Evolutionary conservation across 2,797 vertebrate species (phyloP).

Genomic region (Rallus crepitans): DNA sequence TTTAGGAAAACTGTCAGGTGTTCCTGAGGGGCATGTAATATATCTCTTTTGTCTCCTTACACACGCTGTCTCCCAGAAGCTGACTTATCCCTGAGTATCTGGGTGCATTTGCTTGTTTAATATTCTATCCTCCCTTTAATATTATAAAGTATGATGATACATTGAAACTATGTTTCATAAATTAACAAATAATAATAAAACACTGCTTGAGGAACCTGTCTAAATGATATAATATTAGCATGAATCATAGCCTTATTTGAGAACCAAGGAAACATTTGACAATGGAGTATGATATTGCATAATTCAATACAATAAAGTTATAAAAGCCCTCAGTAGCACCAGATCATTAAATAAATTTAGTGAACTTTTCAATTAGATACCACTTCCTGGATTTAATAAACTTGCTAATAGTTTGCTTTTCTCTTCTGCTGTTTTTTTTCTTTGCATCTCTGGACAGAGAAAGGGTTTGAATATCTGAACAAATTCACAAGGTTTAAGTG

Average conservation of each 20-base stretch:
- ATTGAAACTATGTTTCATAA: conserved; percentile 53
- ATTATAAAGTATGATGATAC: not conserved
- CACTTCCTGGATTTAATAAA: conserved; percentile 5
- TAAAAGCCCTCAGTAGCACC: conserved; percentile 17
- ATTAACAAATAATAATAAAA: conserved; percentile 72
- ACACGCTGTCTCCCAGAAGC: not conserved
- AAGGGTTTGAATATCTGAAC: not conserved
- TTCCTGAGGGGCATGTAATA: not conserved
- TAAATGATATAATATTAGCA: conserved; percentile 60
- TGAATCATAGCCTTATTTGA: conserved; percentile 67
- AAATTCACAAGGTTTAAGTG: not conserved
- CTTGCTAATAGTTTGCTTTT: conserved; percentile 3
- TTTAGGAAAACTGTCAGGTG: conserved; percentile 28
- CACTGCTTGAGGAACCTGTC: conserved; percentile 62
- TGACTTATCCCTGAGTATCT: conserved; percentile 8
- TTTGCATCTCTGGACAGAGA: not conserved
- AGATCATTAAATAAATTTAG: conserved; percentile 47
- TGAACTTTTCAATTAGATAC: conserved; percentile 50
- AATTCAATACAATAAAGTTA: conserved; percentile 54
- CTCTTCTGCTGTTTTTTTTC: not conserved
- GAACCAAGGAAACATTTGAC: conserved; percentile 55
- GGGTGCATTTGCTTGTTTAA: conserved; percentile 22
- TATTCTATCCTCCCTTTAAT: conserved; percentile 31
- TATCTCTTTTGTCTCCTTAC: not conserved
- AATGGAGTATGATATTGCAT: conserved; percentile 32